phyloP scores from a whole-genome alignment of 2,797 vertebrate genomes.

The Xiphorhynchus erythropygius region DNA sequence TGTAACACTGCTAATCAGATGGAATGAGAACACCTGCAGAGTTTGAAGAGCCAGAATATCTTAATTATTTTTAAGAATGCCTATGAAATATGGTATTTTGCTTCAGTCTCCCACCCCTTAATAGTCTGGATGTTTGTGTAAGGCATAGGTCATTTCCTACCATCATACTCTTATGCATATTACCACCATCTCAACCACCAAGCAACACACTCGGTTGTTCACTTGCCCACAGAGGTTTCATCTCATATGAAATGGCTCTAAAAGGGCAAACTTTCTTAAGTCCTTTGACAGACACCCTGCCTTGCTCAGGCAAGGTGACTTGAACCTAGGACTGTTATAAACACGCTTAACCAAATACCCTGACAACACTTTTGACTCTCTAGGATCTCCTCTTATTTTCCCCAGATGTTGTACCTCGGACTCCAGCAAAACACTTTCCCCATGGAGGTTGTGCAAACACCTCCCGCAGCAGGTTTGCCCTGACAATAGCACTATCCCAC shows the following conservation, averaged over 20 bases:
- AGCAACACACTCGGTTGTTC: not conserved
- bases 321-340: not conserved
- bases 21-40: not conserved
- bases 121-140: not conserved
- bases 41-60: not conserved
- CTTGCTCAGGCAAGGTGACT: rapidly evolving
- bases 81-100: not conserved
- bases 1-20: not conserved
- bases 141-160: not conserved
- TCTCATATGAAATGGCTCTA: not conserved
- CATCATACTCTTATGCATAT: not conserved
- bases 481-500: not conserved
- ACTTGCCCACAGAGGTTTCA: not conserved
- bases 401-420: not conserved
- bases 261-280: not conserved
- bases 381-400: not conserved
- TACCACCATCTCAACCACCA: not conserved
- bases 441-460: not conserved
- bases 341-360: not conserved
- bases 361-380: not conserved
- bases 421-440: not conserved
- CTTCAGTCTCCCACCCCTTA: not conserved
- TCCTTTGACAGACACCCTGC: not conserved
- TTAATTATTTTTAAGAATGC: not conserved
- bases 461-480: not conserved